Evolutionary conservation across 2,113 vertebrate species (phyloP).

Genomic region (Crocuta crocuta): DNA sequence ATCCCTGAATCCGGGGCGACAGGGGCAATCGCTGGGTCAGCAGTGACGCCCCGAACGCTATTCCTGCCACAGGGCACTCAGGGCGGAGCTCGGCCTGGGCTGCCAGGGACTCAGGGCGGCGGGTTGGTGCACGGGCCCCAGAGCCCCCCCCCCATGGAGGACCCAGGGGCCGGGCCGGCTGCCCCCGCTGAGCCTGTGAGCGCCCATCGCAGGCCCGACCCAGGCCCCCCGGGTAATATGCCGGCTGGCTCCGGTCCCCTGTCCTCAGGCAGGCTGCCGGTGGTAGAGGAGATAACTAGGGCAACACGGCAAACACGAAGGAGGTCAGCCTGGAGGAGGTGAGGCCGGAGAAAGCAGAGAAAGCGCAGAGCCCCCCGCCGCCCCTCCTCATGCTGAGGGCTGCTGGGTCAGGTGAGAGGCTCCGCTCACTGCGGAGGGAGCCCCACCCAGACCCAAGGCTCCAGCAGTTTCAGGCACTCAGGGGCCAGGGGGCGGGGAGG

Average conservation of each 20-base stretch:
- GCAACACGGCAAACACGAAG: not conserved
- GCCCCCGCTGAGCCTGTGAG: too few species aligned
- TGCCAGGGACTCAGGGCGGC: not conserved
- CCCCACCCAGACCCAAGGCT: not conserved
- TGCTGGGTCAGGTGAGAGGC: not conserved
- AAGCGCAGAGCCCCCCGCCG: rapidly evolving
- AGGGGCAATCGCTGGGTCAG: not conserved
- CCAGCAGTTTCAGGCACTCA: not conserved
- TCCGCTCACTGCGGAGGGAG: not conserved
- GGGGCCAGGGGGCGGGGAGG: too few species aligned
- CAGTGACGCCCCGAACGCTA: not conserved
- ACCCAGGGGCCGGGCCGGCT: not conserved
- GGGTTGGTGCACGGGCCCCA: not conserved
- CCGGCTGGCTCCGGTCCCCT: too few species aligned
- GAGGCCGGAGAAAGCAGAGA: not conserved
- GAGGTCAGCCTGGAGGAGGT: not conserved
- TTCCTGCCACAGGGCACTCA: not conserved
- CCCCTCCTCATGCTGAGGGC: not conserved
- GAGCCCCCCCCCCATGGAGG: not conserved
- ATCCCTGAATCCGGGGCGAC: rapidly evolving
- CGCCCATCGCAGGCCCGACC: not conserved
- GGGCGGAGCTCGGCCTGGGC: not conserved
- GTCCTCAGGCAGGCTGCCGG: not conserved
- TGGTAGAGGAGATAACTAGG: not conserved
- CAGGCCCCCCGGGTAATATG: not conserved